Base-by-base conservation (phyloP, 2,797 vertebrate genomes). In the Podargus strigoides region DNA sequence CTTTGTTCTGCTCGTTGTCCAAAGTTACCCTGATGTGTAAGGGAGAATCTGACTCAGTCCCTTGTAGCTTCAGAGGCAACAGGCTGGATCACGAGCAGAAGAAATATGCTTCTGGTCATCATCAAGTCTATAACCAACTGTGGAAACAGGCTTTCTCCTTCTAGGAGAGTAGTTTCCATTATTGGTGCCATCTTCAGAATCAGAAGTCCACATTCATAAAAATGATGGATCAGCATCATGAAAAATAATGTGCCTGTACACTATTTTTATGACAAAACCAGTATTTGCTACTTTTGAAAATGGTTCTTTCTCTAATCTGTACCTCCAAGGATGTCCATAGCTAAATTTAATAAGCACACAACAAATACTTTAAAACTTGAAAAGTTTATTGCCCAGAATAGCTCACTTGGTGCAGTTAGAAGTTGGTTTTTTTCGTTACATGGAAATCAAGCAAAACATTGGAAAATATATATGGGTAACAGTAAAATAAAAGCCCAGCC, bases 381-480 rank as follows among this genome's bases (percentile, higher is more conserved):
- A 75, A 97, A 95, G 86, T 98, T 98, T 98, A 98, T 98, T 98
- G 96, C 90, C 89, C 81, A 97, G 96, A 97, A 96, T 85, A 97
- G 93, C 93, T 97, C 96, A 97, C 75, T 89, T 96, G 90, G 94
- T 93, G 90, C 90, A 97, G 95, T 94, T 81, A 82, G 55, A 72
- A 10, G 30, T 30, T 60, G 56, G 50, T 42, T 26, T 44, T 47
- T 55, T 28, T 44, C 41, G 72, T 96, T 96, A 97, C 94, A 97
- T n/a, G 42, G 93, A 97, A 97, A 96, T 93, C 60, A 97, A 98
- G 98, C 95, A 96, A 95, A 97, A 97, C 79, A 96, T 94, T 96
- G 97, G 96, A 96, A 97, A 95, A 95, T 79, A 90, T 56, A 60
- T 75, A 62, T 75, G 87, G 68, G 77, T 88, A 77, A 97, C 59